Conservation (phyloP, 2,797 vertebrate species). For the Acipenser transmontanus region DNA sequence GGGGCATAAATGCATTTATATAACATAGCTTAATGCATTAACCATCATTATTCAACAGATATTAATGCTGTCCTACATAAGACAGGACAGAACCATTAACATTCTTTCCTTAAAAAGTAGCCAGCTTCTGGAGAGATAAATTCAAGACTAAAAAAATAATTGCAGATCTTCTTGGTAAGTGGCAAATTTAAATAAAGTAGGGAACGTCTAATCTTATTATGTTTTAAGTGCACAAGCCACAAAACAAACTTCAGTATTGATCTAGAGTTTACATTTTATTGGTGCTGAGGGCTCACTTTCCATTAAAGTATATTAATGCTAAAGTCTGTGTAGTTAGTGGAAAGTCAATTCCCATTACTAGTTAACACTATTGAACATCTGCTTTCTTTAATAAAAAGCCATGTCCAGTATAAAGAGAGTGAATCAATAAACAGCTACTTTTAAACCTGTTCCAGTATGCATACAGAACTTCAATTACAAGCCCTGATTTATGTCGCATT, state of each 20-base stretch:
- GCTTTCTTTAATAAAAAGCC: constrained; percentile 91
- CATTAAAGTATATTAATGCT: constrained; percentile 85
- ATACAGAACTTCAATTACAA: neutral
- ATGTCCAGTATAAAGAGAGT: constrained; percentile 68
- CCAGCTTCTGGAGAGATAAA: too few species aligned
- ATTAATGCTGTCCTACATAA: too few species aligned
- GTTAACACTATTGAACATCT: constrained; percentile 89
- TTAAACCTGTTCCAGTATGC: constrained; percentile 45
- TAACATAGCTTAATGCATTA: too few species aligned
- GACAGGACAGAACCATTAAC: too few species aligned
- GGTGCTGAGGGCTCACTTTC: constrained; percentile 69
- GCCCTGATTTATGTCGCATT: too few species aligned
- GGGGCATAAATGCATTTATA: too few species aligned
- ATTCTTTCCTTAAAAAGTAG: too few species aligned
- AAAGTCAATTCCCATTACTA: constrained; percentile 92
- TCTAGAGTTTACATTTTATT: constrained; percentile 42
- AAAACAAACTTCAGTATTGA: constrained; percentile 67
- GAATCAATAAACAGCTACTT: constrained; percentile 71
- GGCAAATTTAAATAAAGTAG: neutral
- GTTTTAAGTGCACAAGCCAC: constrained; percentile 33
- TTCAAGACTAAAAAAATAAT: too few species aligned
- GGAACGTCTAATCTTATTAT: constrained; percentile 47
- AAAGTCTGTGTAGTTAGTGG: constrained; percentile 86
- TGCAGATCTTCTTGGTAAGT: too few species aligned
- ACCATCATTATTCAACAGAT: too few species aligned